These are phyloP conservation scores for Parasteatoda tepidariorum DNA, from an alignment of 1,140 invertebrate genomes.

Conservation along the genomic window DNA sequence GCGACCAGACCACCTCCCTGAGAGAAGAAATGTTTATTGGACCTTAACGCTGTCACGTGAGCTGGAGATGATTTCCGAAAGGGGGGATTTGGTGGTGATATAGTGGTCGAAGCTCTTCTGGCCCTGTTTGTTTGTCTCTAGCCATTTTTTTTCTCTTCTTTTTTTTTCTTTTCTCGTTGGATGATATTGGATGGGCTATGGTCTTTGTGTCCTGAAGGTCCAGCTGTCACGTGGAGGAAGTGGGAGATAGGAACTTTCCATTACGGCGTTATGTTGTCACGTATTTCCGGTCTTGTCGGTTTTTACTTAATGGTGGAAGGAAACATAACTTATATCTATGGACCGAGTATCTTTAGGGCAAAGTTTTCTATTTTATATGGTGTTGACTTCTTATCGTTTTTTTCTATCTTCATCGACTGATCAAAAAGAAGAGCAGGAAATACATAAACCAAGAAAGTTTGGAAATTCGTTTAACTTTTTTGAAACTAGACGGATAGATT, in stretches of 20 bases:
- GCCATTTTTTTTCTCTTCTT: background rate
- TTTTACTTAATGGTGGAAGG: constrained; percentile 9
- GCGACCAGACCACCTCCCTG: background rate
- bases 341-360: background rate
- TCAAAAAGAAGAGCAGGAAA: too few species aligned
- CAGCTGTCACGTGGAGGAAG: background rate
- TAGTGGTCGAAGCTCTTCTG: constrained; percentile 2
- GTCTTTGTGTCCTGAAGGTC: background rate
- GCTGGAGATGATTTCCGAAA: constrained; percentile 23
- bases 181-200: background rate
- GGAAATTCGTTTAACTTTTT: too few species aligned
- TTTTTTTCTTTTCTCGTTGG: background rate
- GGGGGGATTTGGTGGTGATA: constrained; percentile 17
- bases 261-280: constrained; percentile 33
- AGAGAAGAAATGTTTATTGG: constrained; percentile 24
- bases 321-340: background rate
- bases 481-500: too few species aligned
- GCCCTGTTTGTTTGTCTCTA: constrained; percentile 1
- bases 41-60: constrained; percentile 35
- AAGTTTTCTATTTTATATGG: background rate
- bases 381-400: background rate
- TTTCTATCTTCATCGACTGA: background rate
- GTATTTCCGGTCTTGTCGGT: constrained; percentile 31
- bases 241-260: constrained; percentile 7
- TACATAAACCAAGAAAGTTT: too few species aligned